These are phyloP conservation scores for Takifugu bimaculatus DNA, from an alignment of 2,113 vertebrate species.

Conservation along the genomic window DNA sequence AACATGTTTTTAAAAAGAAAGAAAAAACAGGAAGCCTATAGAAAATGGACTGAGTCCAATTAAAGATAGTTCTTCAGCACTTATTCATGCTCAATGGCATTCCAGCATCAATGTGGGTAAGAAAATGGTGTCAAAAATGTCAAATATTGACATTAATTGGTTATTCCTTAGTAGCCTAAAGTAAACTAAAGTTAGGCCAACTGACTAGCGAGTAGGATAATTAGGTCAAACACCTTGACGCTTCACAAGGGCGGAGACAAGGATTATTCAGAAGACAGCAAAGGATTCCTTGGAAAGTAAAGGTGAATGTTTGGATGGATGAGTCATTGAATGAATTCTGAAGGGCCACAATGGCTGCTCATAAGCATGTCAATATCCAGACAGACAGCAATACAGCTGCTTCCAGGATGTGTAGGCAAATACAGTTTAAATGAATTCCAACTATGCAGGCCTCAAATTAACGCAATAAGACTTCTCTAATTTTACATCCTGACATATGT, in stretches of 20 bases:
- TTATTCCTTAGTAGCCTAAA: no score
- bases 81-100: not conserved
- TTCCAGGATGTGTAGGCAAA: not conserved
- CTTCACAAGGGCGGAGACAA: conserved; percentile 4
- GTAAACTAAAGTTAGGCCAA: not conserved
- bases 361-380: not conserved
- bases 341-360: no score
- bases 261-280: conserved; percentile 24
- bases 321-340: not conserved
- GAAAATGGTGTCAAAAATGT: not conserved
- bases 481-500: not conserved
- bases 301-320: not conserved
- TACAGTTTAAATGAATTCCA: no score
- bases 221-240: conserved; percentile 5
- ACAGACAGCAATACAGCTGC: not conserved
- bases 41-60: not conserved
- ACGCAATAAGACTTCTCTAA: not conserved
- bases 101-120: not conserved
- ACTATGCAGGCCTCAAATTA: no score
- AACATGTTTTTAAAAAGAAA: not conserved
- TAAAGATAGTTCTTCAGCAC: not conserved
- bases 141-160: no score
- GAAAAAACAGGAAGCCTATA: conserved; percentile 2
- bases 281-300: conserved; percentile 8
- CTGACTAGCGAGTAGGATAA: conserved; percentile 9